Base-by-base conservation (phyloP, 2,113 vertebrate genomes). In the Leptobrachium leishanense region DNA sequence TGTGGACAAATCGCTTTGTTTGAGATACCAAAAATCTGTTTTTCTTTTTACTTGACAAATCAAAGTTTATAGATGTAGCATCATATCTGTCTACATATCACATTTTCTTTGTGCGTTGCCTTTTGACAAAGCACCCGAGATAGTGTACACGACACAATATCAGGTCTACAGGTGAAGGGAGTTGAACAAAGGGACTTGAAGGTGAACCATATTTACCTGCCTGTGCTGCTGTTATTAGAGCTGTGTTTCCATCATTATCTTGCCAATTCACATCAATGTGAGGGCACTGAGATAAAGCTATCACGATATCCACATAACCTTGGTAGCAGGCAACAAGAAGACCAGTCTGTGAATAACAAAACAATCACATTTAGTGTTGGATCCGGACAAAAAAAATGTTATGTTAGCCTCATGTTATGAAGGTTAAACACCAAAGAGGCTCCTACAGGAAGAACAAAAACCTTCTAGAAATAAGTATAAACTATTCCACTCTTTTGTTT, bases 201-300 rank as follows among this genome's bases (percentile, higher is more conserved):
- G n/a, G 50, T 13, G 10, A 67, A 84, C 1, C 65, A 79, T 43
- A 44, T 13, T 92, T 91, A 99, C 97, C 98, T 91, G 98, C 98
- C 89, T 99, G 98, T 0, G 93, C 91, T 3, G 98, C 97, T 3
- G 93, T 97, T 88, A 97, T 98, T 2, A 99, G 94, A 72, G 98
- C 95, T 0, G 97, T 98, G 89, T 99, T 99, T 65, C 97, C 97
- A 85, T 99, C 97, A 0, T 90, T 98, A 93, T 99, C 98, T 88
- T 98, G 95, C 96, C 95, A 97, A 92, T 99, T 99, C 83, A 97
- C 94, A 3, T 99, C 95, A 78, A 99, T 76, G 72, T 96, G 88
- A 63, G 98, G 95, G 85, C 98, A 99, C 71, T 96, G 94, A 6
- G 95, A 91, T 82, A 99, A 90, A 66, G 94, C 93, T 83, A 96